Evolutionary conservation across 1,140 invertebrate genomes (phyloP).

Genomic region (Hyposmocoma kahamanoa): DNA sequence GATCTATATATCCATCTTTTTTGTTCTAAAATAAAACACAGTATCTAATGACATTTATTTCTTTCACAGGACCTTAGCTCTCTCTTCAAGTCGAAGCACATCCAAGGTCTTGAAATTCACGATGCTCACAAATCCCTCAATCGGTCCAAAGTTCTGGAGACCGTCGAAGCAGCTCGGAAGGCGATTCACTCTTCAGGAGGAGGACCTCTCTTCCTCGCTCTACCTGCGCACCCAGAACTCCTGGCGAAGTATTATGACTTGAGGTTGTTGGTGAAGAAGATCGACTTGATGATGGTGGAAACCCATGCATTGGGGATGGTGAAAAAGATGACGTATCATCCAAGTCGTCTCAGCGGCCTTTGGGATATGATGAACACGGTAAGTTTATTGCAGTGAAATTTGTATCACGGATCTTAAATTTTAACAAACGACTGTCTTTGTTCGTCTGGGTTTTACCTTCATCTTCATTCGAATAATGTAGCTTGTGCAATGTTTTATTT

Average conservation of each 20-base stretch:
- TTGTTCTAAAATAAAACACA: too few species aligned
- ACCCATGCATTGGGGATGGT: conserved; percentile 80
- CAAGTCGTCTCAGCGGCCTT: conserved; percentile 83
- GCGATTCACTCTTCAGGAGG: conserved; percentile 70
- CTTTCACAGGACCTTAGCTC: conserved; percentile 68
- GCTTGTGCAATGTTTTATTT: too few species aligned
- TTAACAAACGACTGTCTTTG: too few species aligned
- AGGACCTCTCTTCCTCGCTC: conserved; percentile 75
- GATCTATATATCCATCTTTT: too few species aligned
- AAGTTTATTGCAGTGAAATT: too few species aligned
- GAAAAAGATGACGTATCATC: conserved; percentile 82
- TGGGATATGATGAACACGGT: conserved; percentile 87
- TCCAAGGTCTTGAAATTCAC: conserved; percentile 80
- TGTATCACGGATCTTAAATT: too few species aligned
- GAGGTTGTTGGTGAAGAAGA: conserved; percentile 73
- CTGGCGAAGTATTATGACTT: conserved; percentile 82
- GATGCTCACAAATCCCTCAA: conserved; percentile 73
- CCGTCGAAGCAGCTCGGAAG: conserved; percentile 74
- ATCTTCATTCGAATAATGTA: too few species aligned
- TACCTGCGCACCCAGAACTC: conserved; percentile 77
- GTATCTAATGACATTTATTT: conserved; percentile 11
- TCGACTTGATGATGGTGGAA: conserved; percentile 79
- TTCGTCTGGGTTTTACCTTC: too few species aligned
- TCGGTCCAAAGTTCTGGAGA: conserved; percentile 74
- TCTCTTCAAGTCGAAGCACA: conserved; percentile 69